Percentiles rank a stretch among this genome's conserved stretches.
phyloP scores from a whole-genome alignment of 1,140 invertebrate species.

The Sinonovacula constricta region DNA sequence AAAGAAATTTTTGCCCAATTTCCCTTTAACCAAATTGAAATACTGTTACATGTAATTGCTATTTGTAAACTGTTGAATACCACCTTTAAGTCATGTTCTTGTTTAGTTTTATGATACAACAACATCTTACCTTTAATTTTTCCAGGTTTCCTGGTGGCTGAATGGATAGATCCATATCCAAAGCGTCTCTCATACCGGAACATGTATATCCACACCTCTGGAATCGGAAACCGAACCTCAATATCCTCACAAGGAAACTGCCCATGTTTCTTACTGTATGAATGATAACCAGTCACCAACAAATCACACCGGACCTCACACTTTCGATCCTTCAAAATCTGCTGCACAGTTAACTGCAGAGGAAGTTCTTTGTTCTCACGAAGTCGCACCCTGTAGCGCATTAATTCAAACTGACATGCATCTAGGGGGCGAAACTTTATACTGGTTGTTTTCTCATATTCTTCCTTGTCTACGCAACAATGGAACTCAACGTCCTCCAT shows the following conservation, averaged over 20 bases:
- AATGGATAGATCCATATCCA: constrained; percentile 99
- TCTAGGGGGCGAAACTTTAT: constrained; percentile 99
- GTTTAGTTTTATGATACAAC: no score
- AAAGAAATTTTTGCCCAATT: no score
- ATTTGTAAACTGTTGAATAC: no score
- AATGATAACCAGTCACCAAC: constrained; percentile 97
- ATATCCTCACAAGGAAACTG: constrained; percentile 91
- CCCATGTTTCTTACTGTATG: constrained; percentile 94
- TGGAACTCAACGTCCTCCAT: constrained; percentile 97
- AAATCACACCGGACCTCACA: constrained; percentile 96
- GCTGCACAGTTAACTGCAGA: constrained; percentile 88
- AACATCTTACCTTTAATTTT: constrained; percentile 82
- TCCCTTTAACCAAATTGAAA: no score
- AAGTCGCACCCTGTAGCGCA: constrained; percentile 97
- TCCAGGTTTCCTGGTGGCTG: constrained; percentile 89
- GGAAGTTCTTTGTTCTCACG: constrained; percentile 98
- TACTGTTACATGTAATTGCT: no score
- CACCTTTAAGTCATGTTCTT: no score
- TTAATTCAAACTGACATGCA: constrained; percentile 92
- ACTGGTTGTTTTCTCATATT: constrained; percentile 93
- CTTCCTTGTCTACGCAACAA: constrained; percentile 93
- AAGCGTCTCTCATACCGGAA: constrained; percentile 99
- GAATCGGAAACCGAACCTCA: constrained; percentile 96
- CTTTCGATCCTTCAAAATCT: constrained; percentile 79
- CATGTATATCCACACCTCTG: constrained; percentile 99